phyloP scores from a whole-genome alignment of 2,797 vertebrate genomes.

The Heliangelus exortis region DNA sequence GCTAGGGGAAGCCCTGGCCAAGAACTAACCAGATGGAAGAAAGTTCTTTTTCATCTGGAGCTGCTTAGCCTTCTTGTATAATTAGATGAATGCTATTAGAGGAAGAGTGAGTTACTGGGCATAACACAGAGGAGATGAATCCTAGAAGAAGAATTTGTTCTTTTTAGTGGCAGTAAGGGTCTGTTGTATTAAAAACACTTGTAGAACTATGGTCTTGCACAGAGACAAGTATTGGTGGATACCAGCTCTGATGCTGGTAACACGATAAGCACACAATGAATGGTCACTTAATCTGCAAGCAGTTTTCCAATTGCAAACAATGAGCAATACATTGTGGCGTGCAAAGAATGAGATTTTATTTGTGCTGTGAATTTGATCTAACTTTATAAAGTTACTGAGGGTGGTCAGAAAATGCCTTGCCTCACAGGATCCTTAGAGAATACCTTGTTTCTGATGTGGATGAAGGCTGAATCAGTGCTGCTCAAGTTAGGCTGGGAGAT shows the following conservation, averaged over 20 bases:
- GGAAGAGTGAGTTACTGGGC: neutral
- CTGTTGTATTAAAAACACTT: neutral
- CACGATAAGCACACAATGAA: neutral
- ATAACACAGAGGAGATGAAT: neutral
- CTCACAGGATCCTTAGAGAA: neutral
- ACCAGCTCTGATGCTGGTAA: neutral
- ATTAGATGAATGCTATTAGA: neutral
- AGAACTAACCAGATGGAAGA: neutral
- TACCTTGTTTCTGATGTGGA: neutral
- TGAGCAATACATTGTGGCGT: neutral
- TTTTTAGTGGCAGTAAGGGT: neutral
- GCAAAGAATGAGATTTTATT: neutral
- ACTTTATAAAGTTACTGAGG: neutral
- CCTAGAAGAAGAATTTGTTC: neutral
- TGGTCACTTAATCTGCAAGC: neutral
- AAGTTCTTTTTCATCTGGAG: neutral
- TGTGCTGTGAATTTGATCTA: neutral
- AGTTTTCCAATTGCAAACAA: neutral
- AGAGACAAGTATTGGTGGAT: neutral
- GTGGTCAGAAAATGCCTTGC: neutral
- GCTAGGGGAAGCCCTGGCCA: neutral
- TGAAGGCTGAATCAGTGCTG: neutral
- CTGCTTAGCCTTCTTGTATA: neutral
- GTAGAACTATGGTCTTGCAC: neutral
- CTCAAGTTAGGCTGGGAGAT: neutral